Evolutionary conservation across 2,113 vertebrate species (phyloP).

Genomic region (Macquaria ambigua): DNA sequence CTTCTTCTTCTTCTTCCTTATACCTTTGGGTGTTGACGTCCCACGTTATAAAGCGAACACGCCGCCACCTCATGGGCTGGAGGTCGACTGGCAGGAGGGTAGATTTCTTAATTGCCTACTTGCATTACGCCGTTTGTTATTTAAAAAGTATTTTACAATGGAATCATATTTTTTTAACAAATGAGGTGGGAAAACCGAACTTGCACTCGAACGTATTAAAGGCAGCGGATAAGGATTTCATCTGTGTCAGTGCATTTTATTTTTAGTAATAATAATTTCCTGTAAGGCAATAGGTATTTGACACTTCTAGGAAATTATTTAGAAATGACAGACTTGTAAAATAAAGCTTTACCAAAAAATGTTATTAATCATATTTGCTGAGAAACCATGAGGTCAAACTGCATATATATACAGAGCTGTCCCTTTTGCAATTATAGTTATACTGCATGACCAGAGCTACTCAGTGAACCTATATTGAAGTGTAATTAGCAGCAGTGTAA

Average conservation of each 20-base stretch:
- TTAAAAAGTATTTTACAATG: background rate
- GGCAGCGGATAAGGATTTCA: background rate
- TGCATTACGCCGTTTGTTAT: background rate
- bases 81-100: background rate
- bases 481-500: background rate
- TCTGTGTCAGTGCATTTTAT: background rate
- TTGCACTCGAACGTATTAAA: background rate
- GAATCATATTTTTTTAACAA: background rate
- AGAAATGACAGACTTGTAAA: background rate
- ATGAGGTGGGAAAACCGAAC: background rate
- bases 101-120: background rate
- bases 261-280: background rate
- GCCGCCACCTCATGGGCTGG: slow-evolving; percentile 46
- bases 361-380: background rate
- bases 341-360: background rate
- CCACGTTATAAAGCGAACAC: background rate
- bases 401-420: background rate
- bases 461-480: background rate
- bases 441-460: background rate
- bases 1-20: slow-evolving; percentile 12
- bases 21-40: background rate
- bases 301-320: background rate
- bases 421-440: background rate
- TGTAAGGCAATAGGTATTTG: background rate
- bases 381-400: background rate